Evolutionary conservation across 2,888 invertebrate species (phyloP), one percentile per base, ranked within the genome.

Genomic region (Halictus ligatus): DNA sequence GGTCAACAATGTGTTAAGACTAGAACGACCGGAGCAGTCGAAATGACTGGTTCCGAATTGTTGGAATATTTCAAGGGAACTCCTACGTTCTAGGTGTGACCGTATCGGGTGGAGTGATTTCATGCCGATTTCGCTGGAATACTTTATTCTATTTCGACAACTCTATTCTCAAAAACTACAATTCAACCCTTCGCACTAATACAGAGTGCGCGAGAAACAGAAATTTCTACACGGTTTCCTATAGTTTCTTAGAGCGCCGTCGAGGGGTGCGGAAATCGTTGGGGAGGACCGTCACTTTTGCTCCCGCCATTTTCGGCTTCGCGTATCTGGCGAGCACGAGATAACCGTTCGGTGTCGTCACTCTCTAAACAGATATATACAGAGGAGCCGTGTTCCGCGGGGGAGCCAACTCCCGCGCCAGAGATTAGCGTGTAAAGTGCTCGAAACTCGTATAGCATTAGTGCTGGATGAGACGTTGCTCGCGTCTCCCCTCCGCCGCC

Each of bases 361-460:
- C 80, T 40, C 35, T 6, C 72, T 54, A 50, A 60, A 76, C 46
- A 78, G 50, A 58, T 67, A 76, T 15, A 77, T 43, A n/a, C n/a
- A n/a, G 43, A 15, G 8, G n/a, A 10, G 64, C 64, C 60, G 40
- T 35, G 58, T 48, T 46, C 25, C 60, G 73, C 74, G 73, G 50
- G 75, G 75, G 60, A 78, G 69, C 71, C 83, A 76, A 81, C 72
- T 78, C 86, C 83, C 81, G 86, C 84, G 80, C 77, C 85, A 86
- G 89, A 92, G 93, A 93, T 93, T 93, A 93, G 88, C 91, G 88
- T 87, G 92, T 85, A 90, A 92, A 92, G 91, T 91, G 89, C 89
- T 93, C 83, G 88, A 92, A 93, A 93, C 92, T 92, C 92, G 91
- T 92, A 91, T 91, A 92, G 90, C 86, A 91, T 90, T 87, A 90